Base-by-base conservation (phyloP, 2,888 invertebrate species). In the Ophioninae sp. region DNA sequence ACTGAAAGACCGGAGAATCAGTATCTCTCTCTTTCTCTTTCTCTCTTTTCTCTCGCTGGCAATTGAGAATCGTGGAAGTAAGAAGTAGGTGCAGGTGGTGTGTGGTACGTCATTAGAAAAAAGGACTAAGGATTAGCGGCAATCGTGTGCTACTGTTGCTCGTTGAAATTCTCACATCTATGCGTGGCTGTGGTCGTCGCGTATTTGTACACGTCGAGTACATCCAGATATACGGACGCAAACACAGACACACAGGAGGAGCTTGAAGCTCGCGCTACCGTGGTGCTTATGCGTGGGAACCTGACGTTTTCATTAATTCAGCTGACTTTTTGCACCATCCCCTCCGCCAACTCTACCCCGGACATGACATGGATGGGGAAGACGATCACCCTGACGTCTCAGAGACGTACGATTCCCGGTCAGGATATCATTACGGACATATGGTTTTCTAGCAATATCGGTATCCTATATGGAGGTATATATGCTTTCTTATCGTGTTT, bases 261-360 rank as follows among this genome's bases (percentile, higher is more conserved):
- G 64, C 57, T 59, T 21, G 37, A 67, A 70, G 81, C 73, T 73
- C 69, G 59, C 61, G 81, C 73, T 30, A 37, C 44, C 50, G 50
- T 70, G 72, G 83, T 84, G 85, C 72, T 84, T 87, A 88, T 89
- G 90, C 91, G 91, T 91, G 91, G 91, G 91, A 91, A 91, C 89
- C 90, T 81, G 79, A 81, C 87, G 88, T 90, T 90, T 91, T 90
- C 89, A 91, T 91, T 92, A 90, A 92, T 90, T 90, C 91, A 89
- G 87, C 87, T 86, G 87, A 88, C 87, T 91, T 91, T 89, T 91
- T 91, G 88, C 86, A 86, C 81, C 72, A 81, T 83, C 87, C 74
- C 67, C 75, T 50, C 62, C 61, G 57, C 41, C 75, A 57, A 65
- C 61, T 80, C 21, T 85, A 67, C 79, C 84, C 81, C 78, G 81